Conservation (phyloP, 2,797 vertebrate species). For the Antennarius maculatus region DNA sequence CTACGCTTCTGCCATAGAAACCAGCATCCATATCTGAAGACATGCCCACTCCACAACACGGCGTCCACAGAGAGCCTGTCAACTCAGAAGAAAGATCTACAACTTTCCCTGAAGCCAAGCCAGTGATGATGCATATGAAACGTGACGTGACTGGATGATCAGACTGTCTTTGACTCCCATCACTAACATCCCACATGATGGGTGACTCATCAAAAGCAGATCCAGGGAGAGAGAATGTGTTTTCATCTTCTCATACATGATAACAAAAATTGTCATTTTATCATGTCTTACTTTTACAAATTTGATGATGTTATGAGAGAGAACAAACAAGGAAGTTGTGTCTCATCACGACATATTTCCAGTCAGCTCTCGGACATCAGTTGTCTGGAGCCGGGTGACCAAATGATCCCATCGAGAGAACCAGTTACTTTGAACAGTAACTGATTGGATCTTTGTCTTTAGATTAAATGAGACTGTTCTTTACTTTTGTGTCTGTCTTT, state of each 20-base stretch:
- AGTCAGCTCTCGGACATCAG: not conserved
- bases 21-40: constrained; percentile 26
- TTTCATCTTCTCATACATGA: not conserved
- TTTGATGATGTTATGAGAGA: too few relatives aligned
- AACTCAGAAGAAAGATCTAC: constrained; percentile 13
- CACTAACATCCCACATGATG: constrained; percentile 3
- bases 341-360: not conserved
- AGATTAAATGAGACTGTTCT: not conserved
- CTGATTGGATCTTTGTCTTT: too few relatives aligned
- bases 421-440: constrained; percentile 3
- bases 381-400: not conserved
- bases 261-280: not conserved
- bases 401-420: not conserved
- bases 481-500: not conserved
- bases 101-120: constrained; percentile 4
- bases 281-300: not conserved
- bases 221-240: constrained; percentile 3
- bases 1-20: constrained; percentile 26
- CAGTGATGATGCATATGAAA: constrained; percentile 8
- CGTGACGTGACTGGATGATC: not conserved
- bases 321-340: not conserved
- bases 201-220: not conserved
- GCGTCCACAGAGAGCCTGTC: constrained; percentile 19
- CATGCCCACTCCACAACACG: constrained; percentile 6
- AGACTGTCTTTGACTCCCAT: not conserved